Evolutionary conservation across 2,888 invertebrate genomes (phyloP).

Genomic region (Scaptomyza tumidula): DNA sequence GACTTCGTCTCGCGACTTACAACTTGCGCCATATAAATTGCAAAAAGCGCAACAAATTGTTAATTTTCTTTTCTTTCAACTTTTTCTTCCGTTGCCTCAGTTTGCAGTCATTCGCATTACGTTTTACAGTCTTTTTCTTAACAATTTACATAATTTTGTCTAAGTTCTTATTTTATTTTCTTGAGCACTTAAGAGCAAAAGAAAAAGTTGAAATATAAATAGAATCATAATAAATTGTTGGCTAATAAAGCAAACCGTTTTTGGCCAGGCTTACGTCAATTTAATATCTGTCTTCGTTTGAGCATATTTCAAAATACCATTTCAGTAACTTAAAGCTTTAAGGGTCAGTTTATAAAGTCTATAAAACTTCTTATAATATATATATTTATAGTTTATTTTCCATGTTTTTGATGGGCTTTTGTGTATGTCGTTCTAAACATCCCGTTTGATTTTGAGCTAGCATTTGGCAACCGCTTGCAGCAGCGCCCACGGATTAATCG

Average conservation of each 20-base stretch:
- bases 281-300: slow-evolving; percentile 19
- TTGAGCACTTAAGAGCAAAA: slow-evolving; percentile 24
- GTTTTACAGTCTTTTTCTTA: slow-evolving; percentile 32
- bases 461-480: slow-evolving; percentile 8
- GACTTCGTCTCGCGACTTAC: slow-evolving; percentile 44
- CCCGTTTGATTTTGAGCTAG: background rate
- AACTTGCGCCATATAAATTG: slow-evolving; percentile 59
- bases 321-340: background rate
- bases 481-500: slow-evolving; percentile 8
- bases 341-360: too few relatives aligned
- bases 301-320: background rate
- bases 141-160: slow-evolving; percentile 73
- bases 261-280: slow-evolving; percentile 14
- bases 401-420: slow-evolving; percentile 14
- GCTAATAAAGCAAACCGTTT: slow-evolving; percentile 50
- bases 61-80: slow-evolving; percentile 70
- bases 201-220: slow-evolving; percentile 15
- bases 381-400: background rate
- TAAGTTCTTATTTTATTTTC: slow-evolving; percentile 36
- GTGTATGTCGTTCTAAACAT: slow-evolving; percentile 8
- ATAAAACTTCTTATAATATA: background rate
- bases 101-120: slow-evolving; percentile 12
- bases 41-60: slow-evolving; percentile 78
- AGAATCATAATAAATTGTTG: slow-evolving; percentile 53
- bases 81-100: slow-evolving; percentile 17